Percentiles rank a stretch among this genome's conserved stretches.
Conservation (phyloP, 2,888 invertebrate species). For the Laothoe populi region DNA sequence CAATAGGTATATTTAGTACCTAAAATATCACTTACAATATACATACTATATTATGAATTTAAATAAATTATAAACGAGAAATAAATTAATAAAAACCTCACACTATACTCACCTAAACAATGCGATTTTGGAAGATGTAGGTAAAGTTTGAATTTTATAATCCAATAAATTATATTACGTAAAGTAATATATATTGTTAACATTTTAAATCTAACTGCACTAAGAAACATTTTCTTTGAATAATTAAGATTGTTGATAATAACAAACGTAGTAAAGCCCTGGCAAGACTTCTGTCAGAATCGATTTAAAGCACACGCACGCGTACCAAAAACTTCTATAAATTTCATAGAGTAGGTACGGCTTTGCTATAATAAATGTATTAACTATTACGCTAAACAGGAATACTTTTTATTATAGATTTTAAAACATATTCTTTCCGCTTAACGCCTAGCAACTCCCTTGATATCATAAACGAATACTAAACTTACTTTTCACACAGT, state of each 20-base stretch:
- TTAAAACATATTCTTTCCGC: no score
- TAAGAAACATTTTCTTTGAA: background rate
- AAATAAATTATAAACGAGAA: no score
- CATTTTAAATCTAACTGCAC: background rate
- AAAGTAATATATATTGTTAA: background rate
- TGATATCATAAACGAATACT: no score
- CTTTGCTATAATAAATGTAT: no score
- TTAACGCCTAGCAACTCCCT: no score
- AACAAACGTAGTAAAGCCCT: no score
- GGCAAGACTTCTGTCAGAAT: conserved; percentile 4
- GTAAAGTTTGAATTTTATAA: background rate
- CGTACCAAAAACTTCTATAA: background rate
- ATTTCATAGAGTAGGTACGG: background rate
- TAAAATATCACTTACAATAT: no score
- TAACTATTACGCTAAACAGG: no score
- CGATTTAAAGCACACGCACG: conserved; percentile 11
- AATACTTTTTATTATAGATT: no score
- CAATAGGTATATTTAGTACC: no score
- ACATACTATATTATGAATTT: no score
- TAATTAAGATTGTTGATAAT: background rate
- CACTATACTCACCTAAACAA: background rate
- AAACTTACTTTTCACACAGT: no score
- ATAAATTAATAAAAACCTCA: background rate
- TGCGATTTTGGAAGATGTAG: background rate
- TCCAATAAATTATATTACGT: background rate